Conservation (phyloP, 2,113 vertebrate genomes). For the Burhinus bistriatus region DNA sequence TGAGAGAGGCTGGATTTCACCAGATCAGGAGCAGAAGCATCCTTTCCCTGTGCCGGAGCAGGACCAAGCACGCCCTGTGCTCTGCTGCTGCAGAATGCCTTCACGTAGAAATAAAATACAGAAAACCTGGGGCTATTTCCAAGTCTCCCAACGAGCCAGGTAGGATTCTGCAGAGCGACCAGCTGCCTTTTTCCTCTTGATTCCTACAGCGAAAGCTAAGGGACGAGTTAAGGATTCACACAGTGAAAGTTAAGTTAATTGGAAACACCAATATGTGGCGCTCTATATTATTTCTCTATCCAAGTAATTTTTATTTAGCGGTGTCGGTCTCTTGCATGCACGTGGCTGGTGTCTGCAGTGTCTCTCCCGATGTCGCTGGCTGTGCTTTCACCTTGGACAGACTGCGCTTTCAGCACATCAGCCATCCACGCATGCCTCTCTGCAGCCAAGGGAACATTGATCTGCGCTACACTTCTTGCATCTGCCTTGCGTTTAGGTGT, state of each 20-base stretch:
- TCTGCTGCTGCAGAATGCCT: not conserved
- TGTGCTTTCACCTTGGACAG: not conserved
- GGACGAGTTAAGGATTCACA: not conserved
- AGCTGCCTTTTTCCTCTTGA: not conserved
- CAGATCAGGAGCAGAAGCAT: not conserved
- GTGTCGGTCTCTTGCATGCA: rapidly evolving
- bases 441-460: not conserved
- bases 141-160: not conserved
- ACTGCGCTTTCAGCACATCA: not conserved
- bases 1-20: not conserved
- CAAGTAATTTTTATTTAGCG: too few relatives aligned
- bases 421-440: not conserved
- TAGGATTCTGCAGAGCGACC: not conserved
- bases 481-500: not conserved
- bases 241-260: not conserved
- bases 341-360: rapidly evolving
- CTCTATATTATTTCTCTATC: not conserved
- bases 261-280: not conserved
- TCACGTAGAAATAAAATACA: not conserved
- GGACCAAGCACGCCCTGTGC: rapidly evolving
- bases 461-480: not conserved
- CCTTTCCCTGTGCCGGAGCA: not conserved
- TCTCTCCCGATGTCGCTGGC: not conserved
- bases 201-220: not conserved
- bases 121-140: not conserved